A percentile compares a stretch with the other conserved stretches of the same genome.
These are phyloP conservation scores for Caenorhabditis latens DNA, from an alignment of 1,140 invertebrate genomes.

Conservation along the genomic window DNA sequence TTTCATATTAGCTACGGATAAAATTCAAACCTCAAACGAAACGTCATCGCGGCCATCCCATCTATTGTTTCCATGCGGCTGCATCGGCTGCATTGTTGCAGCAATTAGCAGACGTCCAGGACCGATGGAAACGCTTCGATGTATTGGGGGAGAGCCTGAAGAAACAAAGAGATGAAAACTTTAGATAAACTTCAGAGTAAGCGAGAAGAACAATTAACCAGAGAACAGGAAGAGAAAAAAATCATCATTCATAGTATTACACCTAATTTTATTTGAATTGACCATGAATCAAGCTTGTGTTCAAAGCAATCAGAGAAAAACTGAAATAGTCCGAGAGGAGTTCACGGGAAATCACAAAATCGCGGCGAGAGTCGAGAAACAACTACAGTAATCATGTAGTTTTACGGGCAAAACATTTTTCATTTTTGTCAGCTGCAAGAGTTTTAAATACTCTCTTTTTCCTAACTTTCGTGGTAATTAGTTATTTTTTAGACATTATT, in stretches of 20 bases:
- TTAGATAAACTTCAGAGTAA: no score
- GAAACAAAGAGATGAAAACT: no score
- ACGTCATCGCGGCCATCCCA: constrained; percentile 39
- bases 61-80: constrained; percentile 52
- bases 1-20: constrained; percentile 5
- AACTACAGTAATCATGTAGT: background rate
- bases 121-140: background rate
- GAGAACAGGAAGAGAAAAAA: no score
- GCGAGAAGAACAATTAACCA: no score
- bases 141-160: background rate
- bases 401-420: background rate
- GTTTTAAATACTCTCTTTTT: background rate
- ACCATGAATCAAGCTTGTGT: no score
- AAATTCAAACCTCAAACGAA: constrained; percentile 51
- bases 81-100: constrained; percentile 9
- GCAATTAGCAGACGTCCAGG: background rate
- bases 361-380: background rate
- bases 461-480: background rate
- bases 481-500: background rate
- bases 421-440: background rate
- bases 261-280: no score
- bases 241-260: no score
- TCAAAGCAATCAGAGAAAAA: background rate
- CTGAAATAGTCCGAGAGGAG: constrained; percentile 13
- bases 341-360: background rate